Percentiles rank a stretch among this genome's conserved stretches.
These are phyloP conservation scores for Psittacula cyanocephala DNA, from an alignment of 2,113 vertebrate species.

Conservation along the genomic window DNA sequence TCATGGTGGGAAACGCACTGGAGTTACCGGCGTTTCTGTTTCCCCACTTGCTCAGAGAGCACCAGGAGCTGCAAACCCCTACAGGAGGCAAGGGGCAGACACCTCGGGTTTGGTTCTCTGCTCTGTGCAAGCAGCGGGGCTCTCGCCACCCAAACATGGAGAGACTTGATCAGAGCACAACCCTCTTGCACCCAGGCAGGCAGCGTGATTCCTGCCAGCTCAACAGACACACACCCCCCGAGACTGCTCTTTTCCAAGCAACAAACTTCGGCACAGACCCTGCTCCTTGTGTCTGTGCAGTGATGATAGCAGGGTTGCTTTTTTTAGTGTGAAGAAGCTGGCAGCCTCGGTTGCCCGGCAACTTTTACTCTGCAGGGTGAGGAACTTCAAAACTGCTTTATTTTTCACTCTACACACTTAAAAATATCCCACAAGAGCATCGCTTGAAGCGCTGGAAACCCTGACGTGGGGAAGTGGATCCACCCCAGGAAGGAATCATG, in stretches of 20 bases:
- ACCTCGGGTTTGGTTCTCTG: neutral
- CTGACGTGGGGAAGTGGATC: neutral
- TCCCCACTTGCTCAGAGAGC: neutral
- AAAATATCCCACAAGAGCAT: neutral
- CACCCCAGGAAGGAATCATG: neutral
- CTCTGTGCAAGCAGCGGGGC: neutral
- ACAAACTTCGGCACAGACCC: neutral
- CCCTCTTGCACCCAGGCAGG: neutral
- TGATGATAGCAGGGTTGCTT: neutral
- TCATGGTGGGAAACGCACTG: too few species aligned
- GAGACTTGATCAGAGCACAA: neutral
- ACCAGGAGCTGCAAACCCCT: neutral
- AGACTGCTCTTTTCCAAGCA: neutral
- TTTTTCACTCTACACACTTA: neutral
- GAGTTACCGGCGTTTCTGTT: neutral
- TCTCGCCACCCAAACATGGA: neutral
- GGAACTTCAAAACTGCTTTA: neutral
- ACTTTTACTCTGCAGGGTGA: neutral
- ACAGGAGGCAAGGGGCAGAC: neutral
- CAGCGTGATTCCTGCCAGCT: neutral
- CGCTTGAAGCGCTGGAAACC: neutral
- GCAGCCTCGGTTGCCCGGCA: constrained; percentile 23
- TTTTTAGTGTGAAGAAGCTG: neutral
- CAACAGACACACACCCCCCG: neutral
- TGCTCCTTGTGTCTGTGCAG: neutral